Base-by-base conservation (phyloP, 2,888 invertebrate species). In the Argynnis bischoffii region DNA sequence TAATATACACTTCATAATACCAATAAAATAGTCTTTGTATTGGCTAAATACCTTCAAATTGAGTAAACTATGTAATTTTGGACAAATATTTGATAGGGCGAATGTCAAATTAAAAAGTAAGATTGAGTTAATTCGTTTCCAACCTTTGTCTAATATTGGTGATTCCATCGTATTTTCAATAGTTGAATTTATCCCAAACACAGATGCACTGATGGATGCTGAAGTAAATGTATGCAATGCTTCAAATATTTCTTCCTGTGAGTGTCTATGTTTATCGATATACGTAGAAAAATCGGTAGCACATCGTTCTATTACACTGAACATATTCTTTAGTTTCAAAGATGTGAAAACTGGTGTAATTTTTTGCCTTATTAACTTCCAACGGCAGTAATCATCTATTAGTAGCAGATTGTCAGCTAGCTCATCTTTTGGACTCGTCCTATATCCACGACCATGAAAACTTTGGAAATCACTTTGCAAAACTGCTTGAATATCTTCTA, bases 161-260 rank as follows among this genome's bases (percentile, higher is more conserved):
- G 81, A 90, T 48, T 90, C 79, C 84, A 89, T 85, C 0, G 83
- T 80, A 56, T 80, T 87, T 8, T 82, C 77, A 1, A 79, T 77
- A 51, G 82, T 76, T 8, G 85, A 82, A 56, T 89, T 87, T 21
- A 93, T 83, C 0, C 93, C 93, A 69, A 93, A 92, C 0, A 92
- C 83, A 8, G 89, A 81, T 2, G 89, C 85, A 5, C 83, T 87
- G 41, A 90, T 86, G 0, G 87, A 81, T 3, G 85, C 82, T 2
- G 86, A 82, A 0, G 85, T 85, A 50, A 83, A 90, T 0, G 81
- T 85, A 55, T 83, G 86, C 0, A 88, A 59, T 14, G 74, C 77
- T 53, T 81, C 78, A 35, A 83, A 89, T 6, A 87, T 80, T 1
- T 79, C 81, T 6, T 76, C 67, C 48, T 73, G 75, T 18, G 80